phyloP scores from a whole-genome alignment of 2,113 vertebrate species.

The Chionomys nivalis region DNA sequence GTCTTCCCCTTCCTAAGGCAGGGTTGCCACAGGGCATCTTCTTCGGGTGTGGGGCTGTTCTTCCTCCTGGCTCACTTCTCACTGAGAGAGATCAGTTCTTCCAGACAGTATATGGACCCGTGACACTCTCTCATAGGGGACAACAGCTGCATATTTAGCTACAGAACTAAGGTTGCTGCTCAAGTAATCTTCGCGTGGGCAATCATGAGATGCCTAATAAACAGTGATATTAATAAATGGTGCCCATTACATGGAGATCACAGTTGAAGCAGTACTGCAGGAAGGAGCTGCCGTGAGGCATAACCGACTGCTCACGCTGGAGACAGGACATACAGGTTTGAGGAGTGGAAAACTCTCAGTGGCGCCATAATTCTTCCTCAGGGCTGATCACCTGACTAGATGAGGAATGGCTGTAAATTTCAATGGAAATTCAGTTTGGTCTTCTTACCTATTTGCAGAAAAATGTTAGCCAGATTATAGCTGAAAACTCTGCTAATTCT shows the following conservation, averaged over 20 bases:
- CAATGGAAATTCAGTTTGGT: conserved; percentile 53
- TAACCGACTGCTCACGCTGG: not conserved
- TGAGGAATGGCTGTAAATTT: not conserved
- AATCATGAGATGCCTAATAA: not conserved
- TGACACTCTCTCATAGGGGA: fast-evolving
- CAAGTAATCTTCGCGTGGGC: not conserved
- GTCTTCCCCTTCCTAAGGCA: not conserved
- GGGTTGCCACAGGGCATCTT: too few species aligned
- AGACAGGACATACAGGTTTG: not conserved
- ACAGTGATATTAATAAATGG: not conserved
- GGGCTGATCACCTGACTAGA: not conserved
- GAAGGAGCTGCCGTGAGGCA: not conserved
- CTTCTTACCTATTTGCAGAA: conserved; percentile 77
- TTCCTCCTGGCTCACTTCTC: not conserved
- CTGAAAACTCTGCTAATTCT: conserved; percentile 78
- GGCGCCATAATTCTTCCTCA: not conserved
- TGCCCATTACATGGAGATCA: not conserved
- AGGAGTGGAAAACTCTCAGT: not conserved
- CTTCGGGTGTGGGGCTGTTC: not conserved
- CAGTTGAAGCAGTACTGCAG: not conserved
- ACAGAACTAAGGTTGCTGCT: not conserved
- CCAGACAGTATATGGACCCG: not conserved
- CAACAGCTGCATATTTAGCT: not conserved
- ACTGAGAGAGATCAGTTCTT: not conserved
- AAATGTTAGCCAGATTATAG: conserved; percentile 75